A percentile compares a stretch with the other conserved stretches of the same genome.
Conservation (phyloP, 1,140 invertebrate species). For the Pogonomyrmex barbatus region DNA sequence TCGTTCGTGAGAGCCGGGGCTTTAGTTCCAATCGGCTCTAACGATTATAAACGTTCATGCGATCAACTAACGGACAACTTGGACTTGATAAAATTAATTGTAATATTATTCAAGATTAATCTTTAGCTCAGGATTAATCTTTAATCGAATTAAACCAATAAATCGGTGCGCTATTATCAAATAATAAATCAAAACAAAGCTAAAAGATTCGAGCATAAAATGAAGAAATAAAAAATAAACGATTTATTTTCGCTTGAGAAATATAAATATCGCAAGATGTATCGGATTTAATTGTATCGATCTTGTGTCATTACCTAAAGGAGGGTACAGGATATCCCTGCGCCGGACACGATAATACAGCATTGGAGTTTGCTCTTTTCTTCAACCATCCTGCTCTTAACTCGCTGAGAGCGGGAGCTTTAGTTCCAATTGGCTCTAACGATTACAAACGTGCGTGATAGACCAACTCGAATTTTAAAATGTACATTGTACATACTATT, state of each 20-base stretch:
- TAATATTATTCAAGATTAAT: not conserved
- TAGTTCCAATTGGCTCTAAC: slow-evolving; percentile 90
- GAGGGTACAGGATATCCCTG: slow-evolving; percentile 83
- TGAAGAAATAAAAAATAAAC: not conserved
- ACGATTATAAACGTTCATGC: slow-evolving; percentile 57
- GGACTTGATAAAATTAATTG: slow-evolving; percentile 18
- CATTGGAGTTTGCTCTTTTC: slow-evolving; percentile 73
- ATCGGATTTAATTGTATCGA: not conserved
- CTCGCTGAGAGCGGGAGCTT: slow-evolving; percentile 88
- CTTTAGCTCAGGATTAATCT: not conserved
- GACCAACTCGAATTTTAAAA: not conserved
- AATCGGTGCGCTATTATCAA: not conserved
- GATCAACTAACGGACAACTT: slow-evolving; percentile 5
- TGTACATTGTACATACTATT: slow-evolving; percentile 11
- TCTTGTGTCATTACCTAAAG: slow-evolving; percentile 80
- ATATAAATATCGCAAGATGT: not conserved
- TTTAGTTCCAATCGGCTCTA: slow-evolving; percentile 90
- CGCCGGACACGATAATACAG: slow-evolving; percentile 81
- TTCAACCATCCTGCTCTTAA: slow-evolving; percentile 83
- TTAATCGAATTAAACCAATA: not conserved
- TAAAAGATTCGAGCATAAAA: not conserved
- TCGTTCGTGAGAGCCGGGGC: slow-evolving; percentile 87
- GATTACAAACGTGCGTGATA: slow-evolving; percentile 58
- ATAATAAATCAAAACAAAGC: not conserved
- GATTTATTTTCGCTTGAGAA: not conserved